Percentiles rank a stretch among this genome's conserved stretches.
Conservation (phyloP, 1,140 invertebrate species). For the Pseudomyrmex concolor region DNA sequence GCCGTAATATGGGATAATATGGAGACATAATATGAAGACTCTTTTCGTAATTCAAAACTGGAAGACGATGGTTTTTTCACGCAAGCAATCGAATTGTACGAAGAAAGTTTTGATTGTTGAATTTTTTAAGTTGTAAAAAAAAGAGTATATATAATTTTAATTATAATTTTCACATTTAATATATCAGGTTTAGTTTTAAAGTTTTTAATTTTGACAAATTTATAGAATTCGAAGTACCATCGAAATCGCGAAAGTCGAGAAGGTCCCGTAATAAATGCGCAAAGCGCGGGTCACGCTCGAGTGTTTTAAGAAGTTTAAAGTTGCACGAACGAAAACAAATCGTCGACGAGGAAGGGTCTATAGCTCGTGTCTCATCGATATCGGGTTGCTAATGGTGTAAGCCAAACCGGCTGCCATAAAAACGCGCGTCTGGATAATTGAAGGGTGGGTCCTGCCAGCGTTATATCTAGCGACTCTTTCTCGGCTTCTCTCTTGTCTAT, state of each 20-base stretch:
- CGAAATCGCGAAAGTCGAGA: constrained; percentile 11
- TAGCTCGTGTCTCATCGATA: constrained; percentile 71
- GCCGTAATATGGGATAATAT: too few relatives aligned
- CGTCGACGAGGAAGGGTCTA: constrained; percentile 48
- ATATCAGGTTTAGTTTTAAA: not conserved
- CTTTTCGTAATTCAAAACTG: too few relatives aligned
- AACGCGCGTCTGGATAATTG: constrained; percentile 81
- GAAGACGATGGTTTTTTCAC: too few relatives aligned
- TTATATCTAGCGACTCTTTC: constrained; percentile 65
- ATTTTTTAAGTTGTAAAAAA: too few relatives aligned
- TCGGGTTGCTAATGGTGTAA: constrained; percentile 83
- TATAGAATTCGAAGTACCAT: not conserved
- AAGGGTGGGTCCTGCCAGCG: constrained; percentile 72
- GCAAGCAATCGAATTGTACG: too few relatives aligned
- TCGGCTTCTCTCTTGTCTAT: constrained; percentile 15
- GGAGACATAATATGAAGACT: too few relatives aligned
- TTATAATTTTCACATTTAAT: too few relatives aligned
- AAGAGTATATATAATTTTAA: too few relatives aligned
- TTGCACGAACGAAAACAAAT: constrained; percentile 65
- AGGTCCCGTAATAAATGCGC: not conserved
- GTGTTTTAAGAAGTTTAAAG: constrained; percentile 48
- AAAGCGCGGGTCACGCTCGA: not conserved
- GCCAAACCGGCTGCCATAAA: constrained; percentile 79
- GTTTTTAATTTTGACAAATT: not conserved
- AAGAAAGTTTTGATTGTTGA: too few relatives aligned